Evolutionary conservation across 2,113 vertebrate genomes (phyloP).

Genomic region (Genyomyrus donnyi): DNA sequence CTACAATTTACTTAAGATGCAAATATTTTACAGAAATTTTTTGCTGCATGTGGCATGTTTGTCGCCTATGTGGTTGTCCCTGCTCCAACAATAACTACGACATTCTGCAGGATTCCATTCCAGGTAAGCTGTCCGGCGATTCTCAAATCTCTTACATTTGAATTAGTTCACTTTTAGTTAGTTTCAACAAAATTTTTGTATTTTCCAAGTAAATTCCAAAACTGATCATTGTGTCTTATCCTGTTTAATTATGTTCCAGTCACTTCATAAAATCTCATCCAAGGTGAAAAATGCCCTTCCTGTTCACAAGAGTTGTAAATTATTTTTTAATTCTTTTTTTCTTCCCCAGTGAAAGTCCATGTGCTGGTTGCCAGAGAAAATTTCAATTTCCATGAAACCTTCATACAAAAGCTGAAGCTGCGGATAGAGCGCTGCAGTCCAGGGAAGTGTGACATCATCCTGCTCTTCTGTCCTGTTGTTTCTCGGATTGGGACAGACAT

Average conservation of each 20-base stretch:
- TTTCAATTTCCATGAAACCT: rapidly evolving
- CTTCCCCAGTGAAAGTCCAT: too few species aligned
- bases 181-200: background rate
- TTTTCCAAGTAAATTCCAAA: background rate
- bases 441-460: too few species aligned
- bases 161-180: background rate
- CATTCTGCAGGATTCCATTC: background rate
- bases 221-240: background rate
- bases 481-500: too few species aligned
- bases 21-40: too few species aligned
- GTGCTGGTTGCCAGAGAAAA: too few species aligned
- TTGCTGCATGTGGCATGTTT: background rate
- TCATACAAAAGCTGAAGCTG: too few species aligned
- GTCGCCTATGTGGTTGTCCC: too few species aligned
- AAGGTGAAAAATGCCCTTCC: background rate
- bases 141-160: background rate
- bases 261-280: background rate
- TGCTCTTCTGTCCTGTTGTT: too few species aligned
- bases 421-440: too few species aligned
- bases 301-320: too few species aligned
- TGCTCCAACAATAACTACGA: background rate
- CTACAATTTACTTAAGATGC: too few species aligned
- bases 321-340: too few species aligned
- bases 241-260: background rate
- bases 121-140: background rate